Evolutionary conservation across 2,888 invertebrate genomes (phyloP), one percentile per base, ranked within the genome.

Genomic region (Tachina grossa): DNA sequence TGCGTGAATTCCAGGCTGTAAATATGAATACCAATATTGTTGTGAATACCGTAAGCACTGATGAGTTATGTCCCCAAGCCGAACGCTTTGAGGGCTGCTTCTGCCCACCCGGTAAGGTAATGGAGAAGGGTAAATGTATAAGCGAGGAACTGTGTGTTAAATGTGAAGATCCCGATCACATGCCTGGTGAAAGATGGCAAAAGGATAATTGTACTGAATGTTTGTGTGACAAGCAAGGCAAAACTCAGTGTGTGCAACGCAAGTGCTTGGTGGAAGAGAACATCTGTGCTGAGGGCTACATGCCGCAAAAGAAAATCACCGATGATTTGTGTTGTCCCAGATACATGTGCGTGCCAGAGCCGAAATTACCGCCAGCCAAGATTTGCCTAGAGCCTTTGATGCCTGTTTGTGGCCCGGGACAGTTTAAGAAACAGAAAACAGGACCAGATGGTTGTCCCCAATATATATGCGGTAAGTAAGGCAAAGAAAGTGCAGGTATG

Each of bases 1-100:
- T 89, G 71, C 85, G 90, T 39, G 89, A 90, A 19, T 92, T 89
- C 57, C 91, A 91, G 83, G 92, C 91, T 0, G 88, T 92, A 16
- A 90, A 89, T 82, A 86, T 92, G 3, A 90, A 89, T 9, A 91
- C 90, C 9, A 88, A 90, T 63, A 71, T 88, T 0, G 81, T 91
- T 4, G 87, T 90, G 2, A 91, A 89, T 53, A 90, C 90, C 0
- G 88, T 91, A 14, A 89, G 82, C n/a, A 85, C 87, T 3, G 89
- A 90, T 16, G 90, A 91, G 0, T 87, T 91, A 83, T 96, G 96
- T 85, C 89, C 91, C 41, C 91, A 92, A 6, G 92, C 90, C 1
- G 92, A 91, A 13, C 92, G 93, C 0, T 94, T 94, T 0, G 97
- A 97, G 89, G 97, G 97, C 1, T 98, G 98, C 92, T 97, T 96